Evolutionary conservation across 2,797 vertebrate genomes (phyloP).

Genomic region (Gephyroberyx darwinii): DNA sequence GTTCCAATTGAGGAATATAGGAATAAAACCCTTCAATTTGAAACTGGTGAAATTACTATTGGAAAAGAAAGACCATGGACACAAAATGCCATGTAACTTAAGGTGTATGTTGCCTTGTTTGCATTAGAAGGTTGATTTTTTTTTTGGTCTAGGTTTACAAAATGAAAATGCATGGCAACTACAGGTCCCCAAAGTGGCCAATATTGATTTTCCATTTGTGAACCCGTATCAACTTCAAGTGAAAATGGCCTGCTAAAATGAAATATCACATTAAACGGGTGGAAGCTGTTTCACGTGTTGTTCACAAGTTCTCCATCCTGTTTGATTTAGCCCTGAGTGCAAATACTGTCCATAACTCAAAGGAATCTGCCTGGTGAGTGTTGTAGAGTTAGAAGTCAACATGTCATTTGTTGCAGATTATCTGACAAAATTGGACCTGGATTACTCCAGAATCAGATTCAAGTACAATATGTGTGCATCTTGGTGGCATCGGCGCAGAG

Average conservation of each 20-base stretch:
- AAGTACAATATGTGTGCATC: background rate
- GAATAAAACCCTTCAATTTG: too few relatives aligned
- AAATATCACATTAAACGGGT: background rate
- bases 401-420: constrained; percentile 9
- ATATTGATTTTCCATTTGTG: background rate
- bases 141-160: background rate
- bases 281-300: background rate
- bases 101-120: background rate
- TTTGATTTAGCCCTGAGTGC: background rate
- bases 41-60: too few relatives aligned
- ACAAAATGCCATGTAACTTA: too few relatives aligned
- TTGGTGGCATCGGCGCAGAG: constrained; percentile 4
- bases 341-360: background rate
- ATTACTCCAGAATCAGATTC: constrained; percentile 8
- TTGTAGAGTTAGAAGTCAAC: background rate
- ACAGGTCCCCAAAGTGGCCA: background rate
- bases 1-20: too few relatives aligned
- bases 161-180: background rate
- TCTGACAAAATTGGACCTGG: background rate
- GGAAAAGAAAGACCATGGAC: too few relatives aligned
- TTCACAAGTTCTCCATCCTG: background rate
- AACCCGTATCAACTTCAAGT: background rate
- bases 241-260: background rate
- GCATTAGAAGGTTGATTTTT: background rate
- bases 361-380: background rate